These are phyloP conservation scores for Hydrophis major DNA, from an alignment of 2,797 vertebrate genomes.

Conservation along the genomic window DNA sequence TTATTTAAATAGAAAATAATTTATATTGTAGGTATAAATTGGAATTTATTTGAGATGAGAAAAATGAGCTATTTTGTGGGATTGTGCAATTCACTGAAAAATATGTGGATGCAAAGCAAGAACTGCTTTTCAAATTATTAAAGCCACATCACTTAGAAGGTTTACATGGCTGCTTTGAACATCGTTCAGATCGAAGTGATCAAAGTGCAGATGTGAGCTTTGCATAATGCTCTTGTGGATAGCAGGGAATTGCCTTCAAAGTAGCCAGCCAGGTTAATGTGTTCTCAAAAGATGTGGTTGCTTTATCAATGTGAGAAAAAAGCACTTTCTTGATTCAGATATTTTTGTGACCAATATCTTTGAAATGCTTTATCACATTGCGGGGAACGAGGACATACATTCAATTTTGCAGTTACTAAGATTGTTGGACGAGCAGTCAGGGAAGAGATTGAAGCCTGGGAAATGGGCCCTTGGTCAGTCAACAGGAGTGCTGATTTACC, in stretches of 20 bases:
- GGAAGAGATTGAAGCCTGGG: not conserved
- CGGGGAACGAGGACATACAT: not conserved
- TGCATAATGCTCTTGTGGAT: not conserved
- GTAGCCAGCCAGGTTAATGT: not conserved
- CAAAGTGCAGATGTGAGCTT: not conserved
- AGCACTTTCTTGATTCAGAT: not conserved
- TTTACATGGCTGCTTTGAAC: not conserved
- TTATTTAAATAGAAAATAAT: slow-evolving; percentile 12
- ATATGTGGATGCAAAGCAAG: not conserved
- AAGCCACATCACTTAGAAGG: not conserved
- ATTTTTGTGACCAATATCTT: not conserved
- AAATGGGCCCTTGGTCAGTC: not conserved
- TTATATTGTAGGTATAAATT: slow-evolving; percentile 6
- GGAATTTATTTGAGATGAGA: not conserved
- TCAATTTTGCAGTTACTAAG: not conserved
- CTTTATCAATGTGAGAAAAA: not conserved
- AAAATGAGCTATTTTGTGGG: not conserved
- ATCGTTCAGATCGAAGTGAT: not conserved
- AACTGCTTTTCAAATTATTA: not conserved
- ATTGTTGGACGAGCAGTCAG: not conserved
- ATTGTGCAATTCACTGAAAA: not conserved
- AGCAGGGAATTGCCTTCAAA: not conserved
- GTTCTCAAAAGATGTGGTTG: not conserved
- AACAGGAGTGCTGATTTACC: not conserved
- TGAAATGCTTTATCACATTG: not conserved